These are phyloP conservation scores for Daktulosphaira vitifoliae DNA, from an alignment of 1,140 invertebrate species.

Conservation along the genomic window DNA sequence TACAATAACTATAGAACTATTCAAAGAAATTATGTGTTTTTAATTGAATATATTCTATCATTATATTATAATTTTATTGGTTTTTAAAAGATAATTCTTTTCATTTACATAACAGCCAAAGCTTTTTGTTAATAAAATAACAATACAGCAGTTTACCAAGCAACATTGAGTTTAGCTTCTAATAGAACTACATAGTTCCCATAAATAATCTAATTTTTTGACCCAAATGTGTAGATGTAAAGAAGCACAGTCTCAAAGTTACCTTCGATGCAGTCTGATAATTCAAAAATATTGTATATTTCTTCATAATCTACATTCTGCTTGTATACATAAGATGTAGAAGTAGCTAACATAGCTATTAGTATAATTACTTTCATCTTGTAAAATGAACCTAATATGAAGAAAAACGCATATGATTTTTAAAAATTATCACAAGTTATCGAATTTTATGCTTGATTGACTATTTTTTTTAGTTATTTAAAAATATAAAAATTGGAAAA, in stretches of 20 bases:
- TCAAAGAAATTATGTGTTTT: too few relatives aligned
- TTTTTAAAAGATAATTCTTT: too few relatives aligned
- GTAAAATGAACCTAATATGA: not conserved
- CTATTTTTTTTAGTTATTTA: not conserved
- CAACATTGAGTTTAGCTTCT: not conserved
- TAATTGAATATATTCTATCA: too few relatives aligned
- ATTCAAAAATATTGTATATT: conserved; percentile 34
- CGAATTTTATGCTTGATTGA: not conserved
- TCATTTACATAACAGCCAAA: too few relatives aligned
- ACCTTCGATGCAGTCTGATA: conserved; percentile 35
- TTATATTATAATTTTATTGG: too few relatives aligned
- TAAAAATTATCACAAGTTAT: not conserved
- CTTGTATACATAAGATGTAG: conserved; percentile 27
- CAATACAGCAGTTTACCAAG: too few relatives aligned
- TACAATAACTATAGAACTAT: too few relatives aligned
- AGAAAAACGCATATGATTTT: conserved; percentile 17
- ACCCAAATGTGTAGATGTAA: not conserved
- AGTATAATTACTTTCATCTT: not conserved
- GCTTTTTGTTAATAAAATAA: too few relatives aligned
- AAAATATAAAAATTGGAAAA: not conserved
- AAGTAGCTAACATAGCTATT: not conserved
- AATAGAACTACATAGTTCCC: too few relatives aligned
- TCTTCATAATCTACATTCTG: conserved; percentile 24
- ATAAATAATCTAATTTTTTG: too few relatives aligned
- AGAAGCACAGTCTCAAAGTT: conserved; percentile 15